Conservation (phyloP, 2,888 invertebrate genomes). For the Eueremaeus valkanovi region DNA sequence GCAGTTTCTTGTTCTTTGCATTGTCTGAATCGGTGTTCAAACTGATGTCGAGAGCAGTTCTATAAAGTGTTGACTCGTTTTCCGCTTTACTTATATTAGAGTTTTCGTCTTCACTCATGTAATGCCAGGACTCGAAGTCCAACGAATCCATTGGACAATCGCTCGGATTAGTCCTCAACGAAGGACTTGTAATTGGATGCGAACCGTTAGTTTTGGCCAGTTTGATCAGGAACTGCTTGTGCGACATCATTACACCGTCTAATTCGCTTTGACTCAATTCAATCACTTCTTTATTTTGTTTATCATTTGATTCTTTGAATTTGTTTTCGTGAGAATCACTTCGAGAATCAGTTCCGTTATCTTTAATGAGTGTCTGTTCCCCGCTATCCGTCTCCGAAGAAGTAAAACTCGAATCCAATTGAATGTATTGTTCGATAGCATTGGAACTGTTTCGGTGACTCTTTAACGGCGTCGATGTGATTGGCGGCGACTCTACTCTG, state of each 20-base stretch:
- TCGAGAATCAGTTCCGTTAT: constrained; percentile 23
- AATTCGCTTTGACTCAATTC: constrained; percentile 49
- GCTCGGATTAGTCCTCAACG: constrained; percentile 43
- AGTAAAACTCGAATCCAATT: constrained; percentile 46
- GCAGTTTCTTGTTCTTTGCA: not conserved
- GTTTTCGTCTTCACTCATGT: constrained; percentile 36
- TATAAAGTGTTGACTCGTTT: constrained; percentile 8
- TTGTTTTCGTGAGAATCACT: not conserved
- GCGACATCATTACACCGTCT: constrained; percentile 50
- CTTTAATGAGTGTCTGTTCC: constrained; percentile 45
- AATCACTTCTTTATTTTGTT: constrained; percentile 43
- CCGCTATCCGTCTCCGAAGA: constrained; percentile 47
- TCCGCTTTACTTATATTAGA: not conserved
- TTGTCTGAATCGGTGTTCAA: not conserved
- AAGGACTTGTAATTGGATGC: constrained; percentile 26
- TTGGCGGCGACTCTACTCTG: not conserved
- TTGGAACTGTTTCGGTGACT: not conserved
- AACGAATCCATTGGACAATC: not conserved
- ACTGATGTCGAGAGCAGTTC: not conserved
- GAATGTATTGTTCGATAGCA: not conserved
- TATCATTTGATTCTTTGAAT: not conserved
- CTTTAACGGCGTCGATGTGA: constrained; percentile 1
- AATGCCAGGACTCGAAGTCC: constrained; percentile 42
- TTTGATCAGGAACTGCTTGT: constrained; percentile 48
- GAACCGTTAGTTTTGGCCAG: constrained; percentile 48